phyloP scores from a whole-genome alignment of 2,888 invertebrate species.

The Eristalis pertinax region DNA sequence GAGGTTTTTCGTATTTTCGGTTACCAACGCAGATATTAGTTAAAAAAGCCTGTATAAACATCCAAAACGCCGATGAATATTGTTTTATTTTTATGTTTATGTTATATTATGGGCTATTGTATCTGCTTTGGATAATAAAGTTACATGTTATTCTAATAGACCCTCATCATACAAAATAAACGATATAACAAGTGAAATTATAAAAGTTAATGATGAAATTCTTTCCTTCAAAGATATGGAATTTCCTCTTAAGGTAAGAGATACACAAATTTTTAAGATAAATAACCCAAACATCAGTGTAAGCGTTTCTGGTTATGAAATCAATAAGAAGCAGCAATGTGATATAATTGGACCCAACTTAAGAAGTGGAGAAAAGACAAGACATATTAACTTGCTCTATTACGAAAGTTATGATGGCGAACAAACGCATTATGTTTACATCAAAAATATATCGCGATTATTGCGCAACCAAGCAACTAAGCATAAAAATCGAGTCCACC shows the following conservation, averaged over 20 bases:
- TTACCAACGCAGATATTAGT: neutral
- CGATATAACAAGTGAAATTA: neutral
- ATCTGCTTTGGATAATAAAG: neutral
- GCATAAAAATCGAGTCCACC: neutral
- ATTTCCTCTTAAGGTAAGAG: no score
- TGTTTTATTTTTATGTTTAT: no score
- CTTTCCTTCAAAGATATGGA: neutral
- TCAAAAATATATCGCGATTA: slow-evolving; percentile 9
- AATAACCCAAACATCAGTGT: no score
- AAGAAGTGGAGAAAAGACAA: neutral
- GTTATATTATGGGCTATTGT: neutral
- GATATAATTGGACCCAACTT: no score
- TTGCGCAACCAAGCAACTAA: neutral
- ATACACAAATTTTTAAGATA: no score
- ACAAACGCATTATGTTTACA: neutral
- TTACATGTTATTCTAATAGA: neutral
- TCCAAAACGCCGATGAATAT: neutral
- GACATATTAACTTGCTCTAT: slow-evolving; percentile 3
- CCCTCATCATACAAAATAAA: neutral
- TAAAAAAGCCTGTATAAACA: neutral
- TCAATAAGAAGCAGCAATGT: no score
- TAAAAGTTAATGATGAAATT: neutral
- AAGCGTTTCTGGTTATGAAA: no score
- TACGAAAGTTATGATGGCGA: neutral
- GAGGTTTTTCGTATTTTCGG: neutral